phyloP scores from a whole-genome alignment of 2,113 vertebrate species.

The Coregonus clupeaformis region DNA sequence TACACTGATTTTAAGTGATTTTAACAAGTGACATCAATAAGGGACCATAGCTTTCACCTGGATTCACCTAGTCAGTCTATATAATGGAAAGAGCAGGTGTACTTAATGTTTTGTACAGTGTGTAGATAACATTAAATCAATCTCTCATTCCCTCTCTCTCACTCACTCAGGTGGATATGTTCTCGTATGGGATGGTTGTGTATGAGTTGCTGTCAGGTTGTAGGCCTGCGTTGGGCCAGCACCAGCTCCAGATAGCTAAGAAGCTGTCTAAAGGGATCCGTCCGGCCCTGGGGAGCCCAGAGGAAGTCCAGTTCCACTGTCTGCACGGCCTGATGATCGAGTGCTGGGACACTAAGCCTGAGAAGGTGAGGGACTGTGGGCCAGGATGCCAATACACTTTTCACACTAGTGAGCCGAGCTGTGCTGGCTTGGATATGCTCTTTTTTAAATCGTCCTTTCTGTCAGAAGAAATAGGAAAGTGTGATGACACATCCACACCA shows the following conservation, averaged over 20 bases:
- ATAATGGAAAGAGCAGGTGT: too few relatives aligned
- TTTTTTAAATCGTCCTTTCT: background rate
- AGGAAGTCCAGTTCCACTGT: slow-evolving; percentile 88
- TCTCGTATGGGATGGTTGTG: slow-evolving; percentile 96
- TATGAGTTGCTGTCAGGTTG: slow-evolving; percentile 91
- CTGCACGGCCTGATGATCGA: slow-evolving; percentile 87
- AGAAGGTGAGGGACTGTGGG: slow-evolving; percentile 79
- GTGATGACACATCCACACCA: too few relatives aligned
- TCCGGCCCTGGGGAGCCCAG: slow-evolving; percentile 80
- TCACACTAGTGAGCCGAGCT: too few relatives aligned
- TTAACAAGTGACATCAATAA: too few relatives aligned
- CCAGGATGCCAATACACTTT: too few relatives aligned
- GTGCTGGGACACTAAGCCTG: slow-evolving; percentile 96
- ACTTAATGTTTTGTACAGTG: too few relatives aligned
- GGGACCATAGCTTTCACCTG: too few relatives aligned
- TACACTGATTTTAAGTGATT: too few relatives aligned
- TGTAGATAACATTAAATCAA: background rate
- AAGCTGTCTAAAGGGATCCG: slow-evolving; percentile 92
- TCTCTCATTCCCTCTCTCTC: background rate
- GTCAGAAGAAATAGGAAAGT: too few relatives aligned
- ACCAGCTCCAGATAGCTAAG: slow-evolving; percentile 92
- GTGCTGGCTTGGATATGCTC: too few relatives aligned
- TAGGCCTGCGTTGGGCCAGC: slow-evolving; percentile 85
- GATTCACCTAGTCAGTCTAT: too few relatives aligned
- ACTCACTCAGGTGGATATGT: slow-evolving; percentile 90